Evolutionary conservation across 2,797 vertebrate genomes (phyloP).

Genomic region (Champsocephalus esox): DNA sequence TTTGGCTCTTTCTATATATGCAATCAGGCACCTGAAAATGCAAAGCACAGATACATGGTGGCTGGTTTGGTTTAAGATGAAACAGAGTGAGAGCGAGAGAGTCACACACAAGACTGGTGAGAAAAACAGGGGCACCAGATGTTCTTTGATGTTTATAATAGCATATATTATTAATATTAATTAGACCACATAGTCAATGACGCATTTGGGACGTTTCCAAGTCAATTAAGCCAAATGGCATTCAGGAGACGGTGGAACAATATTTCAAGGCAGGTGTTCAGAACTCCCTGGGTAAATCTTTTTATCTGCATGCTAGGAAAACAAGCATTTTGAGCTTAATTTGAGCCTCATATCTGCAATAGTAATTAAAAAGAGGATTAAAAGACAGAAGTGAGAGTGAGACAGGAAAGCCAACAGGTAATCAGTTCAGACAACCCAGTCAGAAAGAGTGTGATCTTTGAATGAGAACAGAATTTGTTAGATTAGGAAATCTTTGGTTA

Average conservation of each 20-base stretch:
- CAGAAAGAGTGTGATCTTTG: slow-evolving; percentile 64
- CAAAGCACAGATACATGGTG: slow-evolving; percentile 70
- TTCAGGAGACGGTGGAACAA: slow-evolving; percentile 99
- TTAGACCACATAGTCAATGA: slow-evolving; percentile 99
- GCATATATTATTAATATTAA: slow-evolving; percentile 99
- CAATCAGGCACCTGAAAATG: slow-evolving; percentile 75
- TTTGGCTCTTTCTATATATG: slow-evolving; percentile 51
- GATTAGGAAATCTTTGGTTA: slow-evolving; percentile 56
- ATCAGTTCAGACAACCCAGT: slow-evolving; percentile 77
- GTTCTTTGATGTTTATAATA: slow-evolving; percentile 99
- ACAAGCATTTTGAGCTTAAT: slow-evolving; percentile 96
- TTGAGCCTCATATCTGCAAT: slow-evolving; percentile 87
- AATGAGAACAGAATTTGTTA: slow-evolving; percentile 53
- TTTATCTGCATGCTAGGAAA: slow-evolving; percentile 97
- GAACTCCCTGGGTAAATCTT: slow-evolving; percentile 97
- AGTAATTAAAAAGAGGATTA: slow-evolving; percentile 87
- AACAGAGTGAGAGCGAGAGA: slow-evolving; percentile 72
- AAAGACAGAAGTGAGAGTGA: slow-evolving; percentile 83
- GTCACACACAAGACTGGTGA: slow-evolving; percentile 92
- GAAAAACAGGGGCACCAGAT: slow-evolving; percentile 99
- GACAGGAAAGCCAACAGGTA: slow-evolving; percentile 82
- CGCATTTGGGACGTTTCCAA: slow-evolving; percentile 99
- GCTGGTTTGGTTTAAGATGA: slow-evolving; percentile 81
- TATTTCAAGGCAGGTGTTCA: slow-evolving; percentile 99
- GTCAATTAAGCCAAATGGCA: slow-evolving; percentile 99